phyloP scores from a whole-genome alignment of 2,113 vertebrate genomes.

The Nerophis ophidion region DNA sequence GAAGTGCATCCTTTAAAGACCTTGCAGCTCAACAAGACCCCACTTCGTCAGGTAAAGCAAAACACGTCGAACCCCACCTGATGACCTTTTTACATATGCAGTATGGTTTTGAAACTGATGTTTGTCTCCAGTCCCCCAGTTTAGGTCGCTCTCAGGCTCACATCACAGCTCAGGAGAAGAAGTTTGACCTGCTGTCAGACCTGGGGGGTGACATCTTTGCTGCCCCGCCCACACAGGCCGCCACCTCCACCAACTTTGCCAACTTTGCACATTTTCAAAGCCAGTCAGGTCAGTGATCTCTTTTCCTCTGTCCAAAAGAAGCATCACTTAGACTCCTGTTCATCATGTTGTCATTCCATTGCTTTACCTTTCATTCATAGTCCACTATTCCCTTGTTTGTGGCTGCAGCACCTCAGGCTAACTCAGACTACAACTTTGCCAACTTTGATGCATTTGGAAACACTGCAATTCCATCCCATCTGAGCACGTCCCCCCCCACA shows the following conservation, averaged over 20 bases:
- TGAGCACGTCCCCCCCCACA: conserved; percentile 83
- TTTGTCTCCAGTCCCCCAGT: conserved; percentile 75
- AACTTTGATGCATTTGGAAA: conserved; percentile 98
- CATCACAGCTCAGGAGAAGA: conserved; percentile 82
- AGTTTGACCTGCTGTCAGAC: conserved; percentile 93
- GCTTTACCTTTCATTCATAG: conserved; percentile 25
- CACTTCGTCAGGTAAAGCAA: conserved; percentile 81
- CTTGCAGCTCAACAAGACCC: conserved; percentile 89
- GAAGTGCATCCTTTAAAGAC: conserved; percentile 92
- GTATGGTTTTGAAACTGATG: background rate
- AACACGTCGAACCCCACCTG: background rate
- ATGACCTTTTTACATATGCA: too few species aligned
- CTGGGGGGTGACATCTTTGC: conserved; percentile 96
- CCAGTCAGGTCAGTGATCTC: conserved; percentile 76
- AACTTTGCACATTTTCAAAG: conserved; percentile 98
- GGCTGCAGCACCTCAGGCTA: conserved; percentile 85
- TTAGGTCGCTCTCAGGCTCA: conserved; percentile 59
- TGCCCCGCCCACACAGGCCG: conserved; percentile 75
- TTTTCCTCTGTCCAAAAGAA: background rate
- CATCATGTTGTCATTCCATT: conserved; percentile 62
- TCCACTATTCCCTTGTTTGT: conserved; percentile 69
- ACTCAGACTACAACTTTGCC: conserved; percentile 94
- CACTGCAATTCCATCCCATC: conserved; percentile 86
- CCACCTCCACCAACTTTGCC: conserved; percentile 87
- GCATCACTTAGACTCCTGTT: background rate